Conservation (phyloP, 2,797 vertebrate species). For the Eulemur albifrons region DNA sequence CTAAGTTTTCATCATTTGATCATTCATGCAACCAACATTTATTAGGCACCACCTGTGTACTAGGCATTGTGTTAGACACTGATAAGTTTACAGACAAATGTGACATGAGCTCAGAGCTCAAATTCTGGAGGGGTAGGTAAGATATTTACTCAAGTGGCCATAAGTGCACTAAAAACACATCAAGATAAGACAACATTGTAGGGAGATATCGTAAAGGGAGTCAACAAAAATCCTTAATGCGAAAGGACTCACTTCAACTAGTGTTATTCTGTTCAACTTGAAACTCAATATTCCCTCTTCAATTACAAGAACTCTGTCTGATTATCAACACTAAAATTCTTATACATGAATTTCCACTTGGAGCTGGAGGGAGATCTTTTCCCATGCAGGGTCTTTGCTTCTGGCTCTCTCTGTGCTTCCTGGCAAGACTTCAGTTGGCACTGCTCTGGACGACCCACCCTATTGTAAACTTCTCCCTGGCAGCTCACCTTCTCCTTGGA, state of each 20-base stretch:
- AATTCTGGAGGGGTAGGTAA: background rate
- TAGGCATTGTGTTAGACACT: background rate
- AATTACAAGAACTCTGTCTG: background rate
- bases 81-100: background rate
- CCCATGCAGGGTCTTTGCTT: conserved; percentile 52
- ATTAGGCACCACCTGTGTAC: background rate
- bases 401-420: background rate
- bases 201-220: background rate
- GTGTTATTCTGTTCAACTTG: background rate
- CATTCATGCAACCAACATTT: background rate
- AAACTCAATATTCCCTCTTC: background rate
- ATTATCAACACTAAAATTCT: conserved; percentile 52
- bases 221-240: background rate
- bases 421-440: background rate
- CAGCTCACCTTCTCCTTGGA: conserved; percentile 39
- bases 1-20: background rate
- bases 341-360: conserved; percentile 38
- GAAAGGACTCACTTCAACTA: background rate
- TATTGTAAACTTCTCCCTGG: conserved; percentile 6
- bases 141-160: background rate
- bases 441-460: background rate
- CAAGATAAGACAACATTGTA: background rate
- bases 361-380: conserved; percentile 24
- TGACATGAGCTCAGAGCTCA: background rate
- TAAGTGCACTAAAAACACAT: background rate